Base-by-base conservation (phyloP, 1,140 invertebrate species). In the Drepana arcuata region DNA sequence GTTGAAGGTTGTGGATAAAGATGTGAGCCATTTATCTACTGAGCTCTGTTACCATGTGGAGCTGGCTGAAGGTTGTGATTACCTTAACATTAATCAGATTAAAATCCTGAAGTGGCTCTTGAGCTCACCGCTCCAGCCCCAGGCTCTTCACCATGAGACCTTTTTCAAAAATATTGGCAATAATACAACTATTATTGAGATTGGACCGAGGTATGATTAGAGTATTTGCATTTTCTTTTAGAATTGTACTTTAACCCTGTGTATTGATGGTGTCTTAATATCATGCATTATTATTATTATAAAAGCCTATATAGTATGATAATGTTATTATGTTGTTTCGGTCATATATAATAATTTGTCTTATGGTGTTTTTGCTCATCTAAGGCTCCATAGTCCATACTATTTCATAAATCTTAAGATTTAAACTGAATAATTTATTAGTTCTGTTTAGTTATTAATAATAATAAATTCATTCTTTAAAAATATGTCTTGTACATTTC, bases 41-140 rank as follows among this genome's bases (percentile, higher is more conserved):
- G 93, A 95, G 84, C 72, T 90, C 15, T 95, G 93, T 80, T 95
- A 90, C 74, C 92, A 95, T 67, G 83, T 95, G 36, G 89, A 92
- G 71, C 64, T 87, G 11, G 74, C 71, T 33, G 79, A 86, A 61
- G 75, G 60, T 16, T 71, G 85, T 38, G 56, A 73, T 37, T 58
- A 71, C 40, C 52, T 90, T 27, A 84, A 71, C 11, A 58, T 85
- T 21, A 59, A 87, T 38, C 85, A 90, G 61, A 65, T 86, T 14
- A 74, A 85, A 34, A 84, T 89, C 34, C 59, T 94, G 18, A 82
- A 88, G 58, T 95, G 92, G 92, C 83, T 93, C 6, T 78, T 94
- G 1, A 86, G 83, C 42, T 86, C 88, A 26, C 88, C 90, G 1
- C 85, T 92, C n/a, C 62, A 88, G 36, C 81, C 83, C 7, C 52